Percentiles rank a stretch among this genome's conserved stretches.
Conservation (phyloP, 2,888 invertebrate species). For the Creontiades dilutus region DNA sequence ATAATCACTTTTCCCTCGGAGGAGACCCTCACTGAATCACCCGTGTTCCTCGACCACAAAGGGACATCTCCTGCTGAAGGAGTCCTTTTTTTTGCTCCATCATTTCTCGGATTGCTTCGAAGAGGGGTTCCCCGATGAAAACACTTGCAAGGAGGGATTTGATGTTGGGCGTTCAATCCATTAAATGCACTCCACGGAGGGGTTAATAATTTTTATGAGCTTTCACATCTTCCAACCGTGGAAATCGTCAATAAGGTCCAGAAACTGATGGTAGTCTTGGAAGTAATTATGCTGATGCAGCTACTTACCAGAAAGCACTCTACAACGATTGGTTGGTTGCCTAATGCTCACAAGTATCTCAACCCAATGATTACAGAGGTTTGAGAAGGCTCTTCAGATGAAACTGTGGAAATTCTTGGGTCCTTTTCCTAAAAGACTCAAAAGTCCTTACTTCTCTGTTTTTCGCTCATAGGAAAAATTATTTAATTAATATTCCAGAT, state of each 20-base stretch:
- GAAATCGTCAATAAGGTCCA: background rate
- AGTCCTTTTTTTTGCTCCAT: slow-evolving; percentile 1
- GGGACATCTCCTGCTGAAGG: background rate
- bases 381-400: no score
- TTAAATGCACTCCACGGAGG: background rate
- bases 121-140: background rate
- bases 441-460: no score
- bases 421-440: no score
- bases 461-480: no score
- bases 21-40: background rate
- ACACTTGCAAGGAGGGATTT: slow-evolving; percentile 8
- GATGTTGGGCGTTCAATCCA: background rate
- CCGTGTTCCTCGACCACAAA: background rate
- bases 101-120: slow-evolving; percentile 27
- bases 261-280: background rate
- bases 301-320: background rate
- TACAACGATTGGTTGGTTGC: background rate
- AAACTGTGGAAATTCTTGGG: no score
- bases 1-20: slow-evolving; percentile 24
- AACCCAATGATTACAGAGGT: no score
- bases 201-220: slow-evolving; percentile 23
- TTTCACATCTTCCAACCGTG: background rate
- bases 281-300: background rate
- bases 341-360: no score
- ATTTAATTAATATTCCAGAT: no score